A percentile compares a stretch with the other conserved stretches of the same genome.
Conservation (phyloP, 2,797 vertebrate species). For the Acanthopagrus latus region DNA sequence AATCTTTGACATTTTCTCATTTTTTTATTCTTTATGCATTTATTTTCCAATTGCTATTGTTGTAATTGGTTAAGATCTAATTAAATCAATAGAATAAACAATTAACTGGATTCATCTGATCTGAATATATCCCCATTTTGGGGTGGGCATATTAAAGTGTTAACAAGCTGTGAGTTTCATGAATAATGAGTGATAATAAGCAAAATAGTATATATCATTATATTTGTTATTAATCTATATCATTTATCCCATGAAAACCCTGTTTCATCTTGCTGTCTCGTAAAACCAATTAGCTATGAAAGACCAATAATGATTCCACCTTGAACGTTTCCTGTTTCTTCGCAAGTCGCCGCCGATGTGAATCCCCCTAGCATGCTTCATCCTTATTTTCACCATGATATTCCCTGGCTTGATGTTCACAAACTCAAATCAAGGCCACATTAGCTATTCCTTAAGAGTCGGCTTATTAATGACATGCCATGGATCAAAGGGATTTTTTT, state of each 20-base stretch:
- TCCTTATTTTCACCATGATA: slow-evolving; percentile 71
- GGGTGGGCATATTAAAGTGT: neutral
- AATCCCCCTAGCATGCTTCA: slow-evolving; percentile 41
- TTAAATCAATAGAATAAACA: neutral
- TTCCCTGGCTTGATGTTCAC: slow-evolving; percentile 79
- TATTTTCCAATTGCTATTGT: neutral
- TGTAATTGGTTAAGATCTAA: neutral
- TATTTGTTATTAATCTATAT: neutral
- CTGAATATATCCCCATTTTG: neutral
- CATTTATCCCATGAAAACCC: neutral
- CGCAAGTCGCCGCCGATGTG: slow-evolving; percentile 29
- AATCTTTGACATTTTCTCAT: neutral
- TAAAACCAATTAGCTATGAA: slow-evolving; percentile 10
- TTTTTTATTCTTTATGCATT: too few relatives aligned
- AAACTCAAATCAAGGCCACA: slow-evolving; percentile 84
- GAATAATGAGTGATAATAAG: neutral
- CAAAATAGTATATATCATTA: neutral
- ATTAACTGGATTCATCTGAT: neutral
- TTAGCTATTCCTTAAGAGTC: slow-evolving; percentile 86
- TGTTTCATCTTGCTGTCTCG: slow-evolving; percentile 3
- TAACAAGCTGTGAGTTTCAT: neutral
- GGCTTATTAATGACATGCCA: slow-evolving; percentile 76
- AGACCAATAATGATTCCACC: slow-evolving; percentile 9
- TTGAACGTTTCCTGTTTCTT: slow-evolving; percentile 41
- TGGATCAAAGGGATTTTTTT: slow-evolving; percentile 72